Evolutionary conservation across 2,888 invertebrate species (phyloP).

Genomic region (Caprella mutica): DNA sequence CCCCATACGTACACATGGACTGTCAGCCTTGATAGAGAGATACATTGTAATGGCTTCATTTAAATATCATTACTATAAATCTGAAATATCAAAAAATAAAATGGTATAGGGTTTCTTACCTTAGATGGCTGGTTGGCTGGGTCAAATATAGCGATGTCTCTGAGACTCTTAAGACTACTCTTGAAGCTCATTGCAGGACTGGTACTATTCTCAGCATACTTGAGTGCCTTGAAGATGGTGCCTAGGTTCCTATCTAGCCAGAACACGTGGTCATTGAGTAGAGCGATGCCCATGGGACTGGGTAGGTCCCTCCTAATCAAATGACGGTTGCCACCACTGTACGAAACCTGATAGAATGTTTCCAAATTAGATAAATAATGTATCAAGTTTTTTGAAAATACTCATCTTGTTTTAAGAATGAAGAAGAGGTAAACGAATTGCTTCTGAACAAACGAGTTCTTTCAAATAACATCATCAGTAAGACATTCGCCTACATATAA

Average conservation of each 20-base stretch:
- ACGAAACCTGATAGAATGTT: constrained; percentile 25
- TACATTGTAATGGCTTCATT: not conserved
- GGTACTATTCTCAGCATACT: constrained; percentile 53
- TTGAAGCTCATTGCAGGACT: constrained; percentile 59
- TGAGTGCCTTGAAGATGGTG: constrained; percentile 64
- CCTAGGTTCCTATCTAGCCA: constrained; percentile 90
- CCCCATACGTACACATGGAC: constrained; percentile 60
- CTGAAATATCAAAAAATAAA: not conserved
- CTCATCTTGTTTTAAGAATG: too few relatives aligned
- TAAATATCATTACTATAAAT: not conserved
- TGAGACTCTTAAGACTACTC: constrained; percentile 68
- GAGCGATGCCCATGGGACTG: constrained; percentile 84
- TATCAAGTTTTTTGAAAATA: too few relatives aligned
- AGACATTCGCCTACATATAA: too few relatives aligned
- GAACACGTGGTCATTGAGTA: constrained; percentile 70
- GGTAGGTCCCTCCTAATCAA: constrained; percentile 76
- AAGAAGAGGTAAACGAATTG: too few relatives aligned
- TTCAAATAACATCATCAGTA: too few relatives aligned
- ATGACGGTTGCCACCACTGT: constrained; percentile 43
- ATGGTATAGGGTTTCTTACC: constrained; percentile 1
- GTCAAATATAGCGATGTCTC: constrained; percentile 86
- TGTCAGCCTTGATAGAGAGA: constrained; percentile 40
- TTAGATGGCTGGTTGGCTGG: constrained; percentile 64
- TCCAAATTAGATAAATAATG: too few relatives aligned
- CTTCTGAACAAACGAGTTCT: too few relatives aligned